Evolutionary conservation across 2,888 invertebrate genomes (phyloP), one percentile per base, ranked within the genome.

Genomic region (Trachelus tabidus): DNA sequence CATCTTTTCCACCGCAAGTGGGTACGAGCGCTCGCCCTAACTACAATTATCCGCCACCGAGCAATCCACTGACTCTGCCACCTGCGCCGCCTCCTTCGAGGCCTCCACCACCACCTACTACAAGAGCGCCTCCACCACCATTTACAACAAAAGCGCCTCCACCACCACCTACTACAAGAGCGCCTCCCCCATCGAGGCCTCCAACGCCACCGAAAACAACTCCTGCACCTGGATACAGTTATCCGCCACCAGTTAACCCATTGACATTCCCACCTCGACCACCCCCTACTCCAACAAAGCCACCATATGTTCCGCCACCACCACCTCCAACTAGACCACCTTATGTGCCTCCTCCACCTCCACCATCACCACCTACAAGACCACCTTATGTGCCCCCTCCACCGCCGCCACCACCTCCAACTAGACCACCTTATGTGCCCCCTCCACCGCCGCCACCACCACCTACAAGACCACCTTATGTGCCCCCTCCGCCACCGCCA

Each of bases 131-230:
- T 35, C 11, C 34, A 35, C 34, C 34, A 34, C 34, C 34, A 34
- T 9, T 1, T 34, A 34, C 34, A 9, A 34, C 34, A 40, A 79
- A 82, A 4, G 74, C 73, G 56, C 77, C 81, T 23, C 73, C 85
- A 81, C 78, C 83, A 84, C 82, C 84, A 3, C 81, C 85, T 76
- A 84, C 87, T 31, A 80, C 85, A 76, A 88, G 84, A 73, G 81
- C 88, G 4, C 88, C 90, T 1, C 86, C 75, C 12, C 73, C 83
- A 68, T 77, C 35, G 35, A 35, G 35, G 35, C 35, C 37, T 12
- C 85, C 87, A 1, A 86, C 86, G 30, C 84, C 87, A 0, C 84
- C 88, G 0, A 88, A 86, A 73, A 69, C 85, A 12, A 81, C 81
- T 69, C 75, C 37, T 40, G 37, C 81, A 68, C 82, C 83, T 69